Evolutionary conservation across 2,797 vertebrate genomes (phyloP), one percentile per base, ranked within the genome.

Genomic region (Gallinago stenura): DNA sequence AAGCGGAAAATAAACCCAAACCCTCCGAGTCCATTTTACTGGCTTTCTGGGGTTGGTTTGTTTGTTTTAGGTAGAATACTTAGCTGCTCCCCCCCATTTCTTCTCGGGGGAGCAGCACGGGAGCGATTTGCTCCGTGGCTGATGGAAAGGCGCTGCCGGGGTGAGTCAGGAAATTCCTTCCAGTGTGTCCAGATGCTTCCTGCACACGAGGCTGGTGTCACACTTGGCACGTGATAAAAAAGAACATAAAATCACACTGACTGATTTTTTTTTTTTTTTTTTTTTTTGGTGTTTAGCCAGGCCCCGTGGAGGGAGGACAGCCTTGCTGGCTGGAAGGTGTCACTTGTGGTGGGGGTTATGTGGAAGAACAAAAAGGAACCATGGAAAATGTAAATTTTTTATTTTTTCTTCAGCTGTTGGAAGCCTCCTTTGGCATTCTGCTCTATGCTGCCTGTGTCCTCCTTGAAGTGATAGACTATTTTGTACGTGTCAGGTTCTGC

Each of bases 151-250:
- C 78, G 17, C 58, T 77, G 19, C 82, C 83, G 37, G 79, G 71
- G 72, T 28, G 3, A 83, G 51, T 51, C 95, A 95, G 89, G 92
- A 95, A 95, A 88, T 96, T 95, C 93, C 82, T 96, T 95, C 72
- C 91, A 86, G 51, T 24, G 41, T 70, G 80, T 96, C 73, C 95
- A 96, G 94, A 96, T 95, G 93, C 87, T 97, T 96, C 96, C 96
- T 95, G 85, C 84, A 66, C 79, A 84, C 54, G 81, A 62, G n/a
- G 28, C 46, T 95, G 90, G 39, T 90, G 89, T 97, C 91, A 94
- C 75, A 72, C 35, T 95, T 95, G 83, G 93, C 95, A 56, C 0
- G 4, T 76, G 62, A 82, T 93, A 6, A 5, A 50, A 87, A 79
- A 76, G 20, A 25, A 19, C 5, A 48, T 30, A 39, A 12, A 22